Percentiles rank a stretch among this genome's conserved stretches.
These are phyloP conservation scores for Nephrotoma guestfalica DNA, from an alignment of 2,888 invertebrate species.

Conservation along the genomic window DNA sequence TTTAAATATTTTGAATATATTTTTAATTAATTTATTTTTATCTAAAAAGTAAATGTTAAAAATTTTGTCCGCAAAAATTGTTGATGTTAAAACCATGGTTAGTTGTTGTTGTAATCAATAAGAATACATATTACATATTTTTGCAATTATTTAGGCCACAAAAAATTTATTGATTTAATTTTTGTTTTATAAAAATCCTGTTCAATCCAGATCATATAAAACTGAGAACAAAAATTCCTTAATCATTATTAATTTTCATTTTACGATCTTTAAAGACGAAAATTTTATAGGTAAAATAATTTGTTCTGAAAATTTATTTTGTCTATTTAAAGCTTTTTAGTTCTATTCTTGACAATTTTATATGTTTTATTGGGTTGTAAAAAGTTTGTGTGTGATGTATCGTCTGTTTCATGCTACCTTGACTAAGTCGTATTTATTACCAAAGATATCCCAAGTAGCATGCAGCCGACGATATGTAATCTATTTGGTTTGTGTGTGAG, in stretches of 20 bases:
- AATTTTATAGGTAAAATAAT: no score
- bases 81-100: neutral
- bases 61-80: neutral
- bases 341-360: neutral
- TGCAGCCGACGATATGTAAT: no score
- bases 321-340: neutral
- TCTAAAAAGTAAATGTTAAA: neutral
- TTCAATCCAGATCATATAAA: neutral
- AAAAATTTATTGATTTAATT: neutral
- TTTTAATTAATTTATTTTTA: neutral
- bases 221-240: neutral
- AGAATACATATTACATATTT: neutral
- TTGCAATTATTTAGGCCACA: neutral
- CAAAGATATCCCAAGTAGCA: no score
- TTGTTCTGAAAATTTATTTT: no score
- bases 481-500: no score
- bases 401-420: no score
- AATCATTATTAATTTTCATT: no score
- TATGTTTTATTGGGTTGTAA: neutral
- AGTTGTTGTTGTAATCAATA: neutral
- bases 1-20: neutral
- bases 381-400: neutral
- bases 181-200: neutral
- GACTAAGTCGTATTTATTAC: no score
- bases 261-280: no score